Base-by-base conservation (phyloP, 2,888 invertebrate species). In the Campoplex capitator region DNA sequence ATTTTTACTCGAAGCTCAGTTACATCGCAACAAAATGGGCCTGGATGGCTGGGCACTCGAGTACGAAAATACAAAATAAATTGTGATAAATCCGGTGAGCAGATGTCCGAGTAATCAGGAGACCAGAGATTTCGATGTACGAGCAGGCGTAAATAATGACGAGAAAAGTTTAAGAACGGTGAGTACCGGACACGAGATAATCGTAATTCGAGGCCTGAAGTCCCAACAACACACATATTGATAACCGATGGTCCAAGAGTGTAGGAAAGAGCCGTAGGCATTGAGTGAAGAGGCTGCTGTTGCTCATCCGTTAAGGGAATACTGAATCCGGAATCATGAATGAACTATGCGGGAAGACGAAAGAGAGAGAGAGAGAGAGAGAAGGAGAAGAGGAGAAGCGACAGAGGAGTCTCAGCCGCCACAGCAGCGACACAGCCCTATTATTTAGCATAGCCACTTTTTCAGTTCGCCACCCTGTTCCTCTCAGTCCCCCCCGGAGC, bases 381-480 rank as follows among this genome's bases (percentile, higher is more conserved):
- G 62, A 62, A 32, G 16, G 62, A 62, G 73, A 54, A 89, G 89
- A 88, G 80, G 84, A 79, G 87, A 87, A 88, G 71, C 85, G 85
- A 84, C 86, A 71, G 88, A 88, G 88, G 79, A 87, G 89, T 90
- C 90, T 90, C 86, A 89, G 83, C 73, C 77, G 77, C 83, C 65
- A 65, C 84, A 79, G 78, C 70, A 79, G 71, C 84, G 75, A 90
- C 87, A 56, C 84, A 87, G 92, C 91, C 93, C 93, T 94, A 93
- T 94, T 94, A 94, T 94, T 94, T 94, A 93, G 93, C 94, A 93
- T 94, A 93, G 94, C 93, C 92, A 93, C 93, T 94, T 93, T 94
- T 93, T 93, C 91, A 90, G 91, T 86, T 89, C 89, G 83, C 90
- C 93, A 87, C 82, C 84, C 79, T 79, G 56, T 83, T 80, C 67